These are phyloP conservation scores for Teinopalpus imperialis DNA, from an alignment of 2,888 invertebrate genomes.

Conservation along the genomic window DNA sequence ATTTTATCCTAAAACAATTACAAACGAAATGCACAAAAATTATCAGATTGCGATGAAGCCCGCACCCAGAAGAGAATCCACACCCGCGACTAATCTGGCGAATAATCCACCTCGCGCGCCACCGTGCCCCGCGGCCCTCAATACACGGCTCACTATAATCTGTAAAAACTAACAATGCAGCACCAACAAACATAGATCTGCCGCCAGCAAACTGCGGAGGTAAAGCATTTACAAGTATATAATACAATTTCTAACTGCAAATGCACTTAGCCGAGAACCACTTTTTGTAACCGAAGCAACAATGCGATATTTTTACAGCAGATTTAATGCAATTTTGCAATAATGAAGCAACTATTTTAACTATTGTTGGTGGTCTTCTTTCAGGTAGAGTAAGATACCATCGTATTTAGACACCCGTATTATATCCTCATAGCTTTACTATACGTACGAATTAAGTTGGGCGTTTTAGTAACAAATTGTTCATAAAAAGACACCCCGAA, in stretches of 20 bases:
- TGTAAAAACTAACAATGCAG: conserved; percentile 68
- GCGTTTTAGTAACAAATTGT: conserved; percentile 7
- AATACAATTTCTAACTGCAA: conserved; percentile 21
- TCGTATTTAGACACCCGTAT: conserved; percentile 16
- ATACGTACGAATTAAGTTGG: conserved; percentile 10
- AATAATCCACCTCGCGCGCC: conserved; percentile 74
- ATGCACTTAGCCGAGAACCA: conserved; percentile 11
- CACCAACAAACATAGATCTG: conserved; percentile 34
- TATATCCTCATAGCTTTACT: conserved; percentile 17
- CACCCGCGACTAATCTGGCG: conserved; percentile 67
- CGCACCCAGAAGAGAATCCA: conserved; percentile 55
- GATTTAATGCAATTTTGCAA: conserved; percentile 73
- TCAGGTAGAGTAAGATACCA: conserved; percentile 32
- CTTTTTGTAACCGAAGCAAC: conserved; percentile 35
- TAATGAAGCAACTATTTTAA: conserved; percentile 58
- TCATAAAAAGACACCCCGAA: conserved; percentile 15
- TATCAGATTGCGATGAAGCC: conserved; percentile 51
- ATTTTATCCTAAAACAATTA: no score
- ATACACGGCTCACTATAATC: conserved; percentile 60
- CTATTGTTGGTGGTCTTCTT: conserved; percentile 53
- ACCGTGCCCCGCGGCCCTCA: conserved; percentile 44
- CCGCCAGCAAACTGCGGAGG: conserved; percentile 6
- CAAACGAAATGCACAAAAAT: conserved; percentile 76
- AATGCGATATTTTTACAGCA: conserved; percentile 50
- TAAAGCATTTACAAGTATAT: not conserved